Conservation (phyloP, 1,140 invertebrate species). For the Augochlora pura region DNA sequence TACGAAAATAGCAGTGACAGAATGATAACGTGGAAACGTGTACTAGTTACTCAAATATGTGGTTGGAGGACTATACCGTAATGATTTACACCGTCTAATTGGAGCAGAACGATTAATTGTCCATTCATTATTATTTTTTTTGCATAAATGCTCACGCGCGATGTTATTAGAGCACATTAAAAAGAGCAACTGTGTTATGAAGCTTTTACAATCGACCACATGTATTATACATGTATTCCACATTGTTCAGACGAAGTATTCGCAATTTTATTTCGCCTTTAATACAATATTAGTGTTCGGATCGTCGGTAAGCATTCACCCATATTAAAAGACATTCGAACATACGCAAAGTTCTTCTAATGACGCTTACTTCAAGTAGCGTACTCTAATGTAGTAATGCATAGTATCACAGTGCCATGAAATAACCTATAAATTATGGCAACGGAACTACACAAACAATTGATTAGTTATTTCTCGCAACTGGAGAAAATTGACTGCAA, state of each 20-base stretch:
- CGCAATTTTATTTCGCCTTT: background rate
- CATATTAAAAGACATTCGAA: background rate
- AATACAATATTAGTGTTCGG: too few species aligned
- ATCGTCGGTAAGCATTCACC: too few species aligned
- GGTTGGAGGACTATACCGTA: too few species aligned
- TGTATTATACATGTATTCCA: background rate
- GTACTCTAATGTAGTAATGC: slow-evolving; percentile 5
- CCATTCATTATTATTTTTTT: background rate
- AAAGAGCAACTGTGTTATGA: background rate
- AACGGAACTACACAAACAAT: slow-evolving; percentile 58
- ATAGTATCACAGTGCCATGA: background rate
- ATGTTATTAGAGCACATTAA: background rate
- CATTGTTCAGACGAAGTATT: background rate
- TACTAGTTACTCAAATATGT: background rate
- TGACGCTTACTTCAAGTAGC: background rate
- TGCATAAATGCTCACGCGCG: background rate
- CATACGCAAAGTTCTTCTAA: background rate
- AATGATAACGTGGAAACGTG: too few species aligned
- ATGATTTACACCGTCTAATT: background rate
- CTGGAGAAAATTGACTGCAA: slow-evolving; percentile 60
- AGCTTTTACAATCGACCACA: too few species aligned
- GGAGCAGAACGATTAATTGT: background rate
- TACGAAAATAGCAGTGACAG: too few species aligned
- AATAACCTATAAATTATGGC: slow-evolving; percentile 35
- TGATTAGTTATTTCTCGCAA: slow-evolving; percentile 67